Evolutionary conservation across 92 coral and sea anemone species (phyloP).

Genomic region (Parazoanthus swiftii): DNA sequence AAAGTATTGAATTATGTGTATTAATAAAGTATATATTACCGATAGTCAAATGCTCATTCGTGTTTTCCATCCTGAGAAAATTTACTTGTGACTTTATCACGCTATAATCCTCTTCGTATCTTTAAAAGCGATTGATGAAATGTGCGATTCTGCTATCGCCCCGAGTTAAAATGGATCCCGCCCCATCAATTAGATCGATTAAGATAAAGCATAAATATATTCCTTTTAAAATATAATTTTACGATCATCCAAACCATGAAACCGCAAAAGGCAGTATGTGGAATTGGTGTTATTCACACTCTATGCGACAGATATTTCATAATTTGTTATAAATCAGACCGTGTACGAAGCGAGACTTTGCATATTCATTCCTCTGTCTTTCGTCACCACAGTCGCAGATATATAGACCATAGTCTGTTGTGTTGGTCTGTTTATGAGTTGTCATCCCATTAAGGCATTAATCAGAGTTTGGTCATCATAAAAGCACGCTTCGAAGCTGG

Average conservation of each 20-base stretch:
- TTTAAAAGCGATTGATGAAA: slow-evolving; percentile 53
- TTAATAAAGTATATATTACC: background rate
- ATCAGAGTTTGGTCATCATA: slow-evolving; percentile 19
- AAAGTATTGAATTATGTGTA: background rate
- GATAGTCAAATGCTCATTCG: background rate
- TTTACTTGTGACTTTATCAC: slow-evolving; percentile 6
- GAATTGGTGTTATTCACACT: background rate
- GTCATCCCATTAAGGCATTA: slow-evolving; percentile 29
- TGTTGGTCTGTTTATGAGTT: slow-evolving; percentile 11
- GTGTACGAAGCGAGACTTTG: slow-evolving; percentile 2
- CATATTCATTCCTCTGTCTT: background rate
- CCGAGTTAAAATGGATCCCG: slow-evolving; percentile 49
- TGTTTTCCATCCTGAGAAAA: background rate
- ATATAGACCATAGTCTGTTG: too few relatives aligned
- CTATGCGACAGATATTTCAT: background rate
- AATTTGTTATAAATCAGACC: background rate
- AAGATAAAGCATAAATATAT: slow-evolving; percentile 42
- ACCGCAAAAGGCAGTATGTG: background rate
- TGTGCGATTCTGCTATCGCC: slow-evolving; percentile 50
- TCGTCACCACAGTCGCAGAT: slow-evolving; percentile 6
- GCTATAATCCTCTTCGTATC: slow-evolving; percentile 13
- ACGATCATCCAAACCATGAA: background rate
- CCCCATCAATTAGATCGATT: slow-evolving; percentile 63
- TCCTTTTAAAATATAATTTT: background rate
- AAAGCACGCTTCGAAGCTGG: slow-evolving; percentile 15